These are phyloP conservation scores for Lomographa bimaculata DNA, from an alignment of 2,888 invertebrate species.

Conservation along the genomic window DNA sequence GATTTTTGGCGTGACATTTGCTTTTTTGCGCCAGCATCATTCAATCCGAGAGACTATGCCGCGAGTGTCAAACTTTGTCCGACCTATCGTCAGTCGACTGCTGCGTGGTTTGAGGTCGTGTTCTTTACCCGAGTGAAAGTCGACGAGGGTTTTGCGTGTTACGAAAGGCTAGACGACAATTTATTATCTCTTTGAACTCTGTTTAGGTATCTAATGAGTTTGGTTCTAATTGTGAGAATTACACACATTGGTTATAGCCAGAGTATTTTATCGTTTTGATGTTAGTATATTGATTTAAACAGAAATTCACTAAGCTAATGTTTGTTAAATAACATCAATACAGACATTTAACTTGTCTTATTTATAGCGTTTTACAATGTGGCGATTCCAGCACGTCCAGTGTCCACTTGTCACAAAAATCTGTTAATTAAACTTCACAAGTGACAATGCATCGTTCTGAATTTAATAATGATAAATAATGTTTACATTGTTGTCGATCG, in stretches of 20 bases:
- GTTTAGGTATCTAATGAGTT: conserved; percentile 13
- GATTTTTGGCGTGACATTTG: no score
- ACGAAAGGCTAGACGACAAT: conserved; percentile 52
- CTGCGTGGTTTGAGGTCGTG: conserved; percentile 69
- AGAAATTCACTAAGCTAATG: no score
- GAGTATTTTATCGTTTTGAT: no score
- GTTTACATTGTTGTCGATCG: conserved; percentile 56
- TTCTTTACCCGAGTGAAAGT: conserved; percentile 77
- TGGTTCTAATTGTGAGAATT: conserved; percentile 3
- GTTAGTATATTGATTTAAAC: no score
- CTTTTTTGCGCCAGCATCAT: conserved; percentile 45
- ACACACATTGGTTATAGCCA: background rate
- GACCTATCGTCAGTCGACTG: conserved; percentile 40
- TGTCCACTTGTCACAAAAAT: conserved; percentile 3
- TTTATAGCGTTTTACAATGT: no score
- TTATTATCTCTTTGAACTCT: conserved; percentile 14
- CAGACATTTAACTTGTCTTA: no score
- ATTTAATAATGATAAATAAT: conserved; percentile 47
- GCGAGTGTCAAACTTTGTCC: conserved; percentile 36
- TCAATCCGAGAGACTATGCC: conserved; percentile 26
- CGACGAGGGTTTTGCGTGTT: conserved; percentile 67
- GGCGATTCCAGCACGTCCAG: no score
- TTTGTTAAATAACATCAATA: no score
- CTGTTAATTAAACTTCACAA: conserved; percentile 10
- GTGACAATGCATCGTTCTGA: conserved; percentile 12